These are phyloP conservation scores for Tetropium fuscum DNA, from an alignment of 2,888 invertebrate genomes.

Conservation along the genomic window DNA sequence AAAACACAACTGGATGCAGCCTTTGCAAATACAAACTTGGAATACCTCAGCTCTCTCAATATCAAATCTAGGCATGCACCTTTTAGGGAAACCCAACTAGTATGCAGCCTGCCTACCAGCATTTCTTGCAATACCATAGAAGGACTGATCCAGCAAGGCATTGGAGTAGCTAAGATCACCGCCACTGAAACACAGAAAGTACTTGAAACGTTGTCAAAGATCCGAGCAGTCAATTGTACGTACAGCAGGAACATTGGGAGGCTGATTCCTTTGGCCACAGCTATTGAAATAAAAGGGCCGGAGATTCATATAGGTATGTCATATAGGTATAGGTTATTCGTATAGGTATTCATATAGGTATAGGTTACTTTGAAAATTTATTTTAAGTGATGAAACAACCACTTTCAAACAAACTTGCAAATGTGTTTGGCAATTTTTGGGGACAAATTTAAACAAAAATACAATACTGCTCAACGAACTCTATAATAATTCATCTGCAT, in stretches of 20 bases:
- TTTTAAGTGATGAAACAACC: no score
- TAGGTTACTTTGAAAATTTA: no score
- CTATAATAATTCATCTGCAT: no score
- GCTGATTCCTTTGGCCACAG: conserved; percentile 83
- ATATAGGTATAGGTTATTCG: neutral
- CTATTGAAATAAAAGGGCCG: conserved; percentile 86
- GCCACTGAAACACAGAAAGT: conserved; percentile 64
- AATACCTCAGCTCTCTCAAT: conserved; percentile 67
- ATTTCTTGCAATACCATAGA: conserved; percentile 61
- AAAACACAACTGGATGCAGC: conserved; percentile 68
- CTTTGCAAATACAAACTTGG: conserved; percentile 66
- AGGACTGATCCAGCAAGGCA: conserved; percentile 68
- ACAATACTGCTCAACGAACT: no score
- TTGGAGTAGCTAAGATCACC: conserved; percentile 67
- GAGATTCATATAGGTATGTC: conserved; percentile 92
- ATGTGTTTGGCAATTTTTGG: no score
- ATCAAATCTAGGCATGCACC: conserved; percentile 65
- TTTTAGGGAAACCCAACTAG: conserved; percentile 69
- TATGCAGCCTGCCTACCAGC: conserved; percentile 66
- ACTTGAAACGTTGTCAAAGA: conserved; percentile 65
- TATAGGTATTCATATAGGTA: no score
- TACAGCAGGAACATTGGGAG: conserved; percentile 73
- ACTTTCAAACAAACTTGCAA: no score
- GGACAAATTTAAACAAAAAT: no score
- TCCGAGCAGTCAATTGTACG: conserved; percentile 68